phyloP scores from a whole-genome alignment of 1,140 invertebrate species.

The Branchinecta lynchi region DNA sequence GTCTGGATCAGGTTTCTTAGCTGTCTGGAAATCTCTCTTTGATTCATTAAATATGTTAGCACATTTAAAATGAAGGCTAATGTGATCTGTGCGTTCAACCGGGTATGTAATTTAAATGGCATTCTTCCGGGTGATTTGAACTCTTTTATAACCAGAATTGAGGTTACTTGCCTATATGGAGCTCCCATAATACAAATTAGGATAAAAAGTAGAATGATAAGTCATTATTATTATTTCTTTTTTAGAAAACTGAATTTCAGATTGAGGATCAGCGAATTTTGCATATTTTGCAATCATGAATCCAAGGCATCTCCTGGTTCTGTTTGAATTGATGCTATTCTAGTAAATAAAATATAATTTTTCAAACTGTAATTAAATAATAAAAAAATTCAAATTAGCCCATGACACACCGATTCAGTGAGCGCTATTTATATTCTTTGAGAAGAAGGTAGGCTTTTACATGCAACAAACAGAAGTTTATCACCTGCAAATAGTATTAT shows the following conservation, averaged over 20 bases:
- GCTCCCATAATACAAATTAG: neutral
- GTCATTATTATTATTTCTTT: neutral
- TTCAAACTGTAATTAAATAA: neutral
- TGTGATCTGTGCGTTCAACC: too few species aligned
- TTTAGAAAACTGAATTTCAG: neutral
- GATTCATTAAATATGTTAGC: too few species aligned
- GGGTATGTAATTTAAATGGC: too few species aligned
- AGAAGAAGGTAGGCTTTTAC: conserved; percentile 1
- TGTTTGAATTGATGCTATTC: conserved; percentile 5
- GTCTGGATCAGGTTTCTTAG: too few species aligned
- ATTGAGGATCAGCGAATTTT: neutral
- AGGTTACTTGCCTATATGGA: too few species aligned
- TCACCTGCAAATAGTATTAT: too few species aligned
- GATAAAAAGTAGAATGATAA: conserved; percentile 7
- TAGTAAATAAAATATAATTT: conserved; percentile 10
- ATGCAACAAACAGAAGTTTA: conserved; percentile 9
- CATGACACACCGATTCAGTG: conserved; percentile 5
- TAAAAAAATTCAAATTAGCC: conserved; percentile 1
- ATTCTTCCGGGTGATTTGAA: too few species aligned
- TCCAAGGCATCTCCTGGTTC: neutral
- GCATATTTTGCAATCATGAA: conserved; percentile 1
- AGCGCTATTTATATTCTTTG: neutral
- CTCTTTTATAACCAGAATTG: too few species aligned
- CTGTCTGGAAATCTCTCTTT: too few species aligned
- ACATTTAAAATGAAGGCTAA: too few species aligned